phyloP scores from a whole-genome alignment of 2,888 invertebrate genomes.

The Melanophora roralis region DNA sequence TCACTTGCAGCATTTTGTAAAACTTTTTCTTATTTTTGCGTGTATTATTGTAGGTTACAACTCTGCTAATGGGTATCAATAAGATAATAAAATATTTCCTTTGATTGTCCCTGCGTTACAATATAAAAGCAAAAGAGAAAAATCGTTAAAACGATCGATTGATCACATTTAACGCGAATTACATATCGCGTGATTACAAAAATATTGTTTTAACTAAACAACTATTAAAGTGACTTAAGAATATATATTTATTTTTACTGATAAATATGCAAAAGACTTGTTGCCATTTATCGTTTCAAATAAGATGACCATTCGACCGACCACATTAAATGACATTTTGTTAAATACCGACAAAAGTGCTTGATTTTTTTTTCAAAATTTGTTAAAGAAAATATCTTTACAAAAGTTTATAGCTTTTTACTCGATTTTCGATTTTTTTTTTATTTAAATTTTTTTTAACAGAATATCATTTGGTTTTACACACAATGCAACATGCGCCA shows the following conservation, averaged over 20 bases:
- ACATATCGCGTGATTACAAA: constrained; percentile 64
- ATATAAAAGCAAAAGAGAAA: constrained; percentile 13
- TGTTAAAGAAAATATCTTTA: constrained; percentile 44
- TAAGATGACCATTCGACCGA: constrained; percentile 38
- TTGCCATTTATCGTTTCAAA: constrained; percentile 47
- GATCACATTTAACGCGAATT: constrained; percentile 63
- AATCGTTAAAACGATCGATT: constrained; percentile 62
- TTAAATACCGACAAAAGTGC: constrained; percentile 54
- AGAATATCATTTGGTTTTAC: constrained; percentile 58
- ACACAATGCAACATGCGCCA: constrained; percentile 59
- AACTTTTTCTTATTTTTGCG: background rate
- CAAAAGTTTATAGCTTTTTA: constrained; percentile 38
- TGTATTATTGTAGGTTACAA: background rate
- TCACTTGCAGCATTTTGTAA: constrained; percentile 45
- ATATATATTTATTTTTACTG: background rate
- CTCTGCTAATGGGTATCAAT: background rate
- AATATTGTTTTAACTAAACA: constrained; percentile 44
- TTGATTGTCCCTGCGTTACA: constrained; percentile 49
- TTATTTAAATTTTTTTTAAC: constrained; percentile 28
- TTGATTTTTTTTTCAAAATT: constrained; percentile 12
- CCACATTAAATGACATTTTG: constrained; percentile 62
- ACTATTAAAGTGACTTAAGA: constrained; percentile 19
- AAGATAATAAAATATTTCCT: constrained; percentile 1
- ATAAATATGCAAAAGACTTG: constrained; percentile 32
- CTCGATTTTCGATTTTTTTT: constrained; percentile 5